Conservation (phyloP, 1,140 invertebrate species). For the Drosophila ohnishii region DNA sequence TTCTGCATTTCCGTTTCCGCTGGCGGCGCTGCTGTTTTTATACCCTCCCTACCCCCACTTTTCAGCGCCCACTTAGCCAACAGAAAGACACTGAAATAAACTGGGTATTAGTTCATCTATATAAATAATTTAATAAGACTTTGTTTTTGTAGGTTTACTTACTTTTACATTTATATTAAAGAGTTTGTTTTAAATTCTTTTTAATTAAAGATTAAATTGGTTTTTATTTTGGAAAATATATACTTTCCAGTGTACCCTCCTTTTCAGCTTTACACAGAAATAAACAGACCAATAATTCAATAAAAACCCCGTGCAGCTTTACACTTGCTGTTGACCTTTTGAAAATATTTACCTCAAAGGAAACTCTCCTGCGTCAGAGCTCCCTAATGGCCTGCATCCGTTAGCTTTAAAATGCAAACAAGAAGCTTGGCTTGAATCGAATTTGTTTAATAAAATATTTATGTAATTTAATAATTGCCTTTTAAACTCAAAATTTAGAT, state of each 20-base stretch:
- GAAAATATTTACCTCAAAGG: conserved; percentile 1
- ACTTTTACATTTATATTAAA: too few relatives aligned
- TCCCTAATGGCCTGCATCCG: neutral
- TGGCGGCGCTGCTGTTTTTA: conserved; percentile 25
- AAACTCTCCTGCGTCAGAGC: neutral
- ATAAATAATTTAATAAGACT: too few relatives aligned
- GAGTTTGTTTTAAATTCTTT: neutral
- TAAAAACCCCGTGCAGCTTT: neutral
- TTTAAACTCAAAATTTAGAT: neutral
- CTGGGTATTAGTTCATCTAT: neutral
- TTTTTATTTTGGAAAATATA: neutral
- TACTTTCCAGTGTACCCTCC: neutral
- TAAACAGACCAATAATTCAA: conserved; percentile 14
- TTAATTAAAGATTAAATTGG: neutral
- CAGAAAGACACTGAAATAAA: conserved; percentile 23
- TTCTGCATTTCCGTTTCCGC: conserved; percentile 79
- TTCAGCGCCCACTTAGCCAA: neutral
- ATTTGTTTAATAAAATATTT: neutral
- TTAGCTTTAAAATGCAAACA: neutral
- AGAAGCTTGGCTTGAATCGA: neutral
- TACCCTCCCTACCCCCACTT: neutral
- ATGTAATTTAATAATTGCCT: neutral
- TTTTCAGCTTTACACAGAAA: conserved; percentile 3
- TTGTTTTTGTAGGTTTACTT: too few relatives aligned
- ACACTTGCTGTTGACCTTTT: neutral